Conservation (phyloP, 2,888 invertebrate species). For the Calameuta filiformis region DNA sequence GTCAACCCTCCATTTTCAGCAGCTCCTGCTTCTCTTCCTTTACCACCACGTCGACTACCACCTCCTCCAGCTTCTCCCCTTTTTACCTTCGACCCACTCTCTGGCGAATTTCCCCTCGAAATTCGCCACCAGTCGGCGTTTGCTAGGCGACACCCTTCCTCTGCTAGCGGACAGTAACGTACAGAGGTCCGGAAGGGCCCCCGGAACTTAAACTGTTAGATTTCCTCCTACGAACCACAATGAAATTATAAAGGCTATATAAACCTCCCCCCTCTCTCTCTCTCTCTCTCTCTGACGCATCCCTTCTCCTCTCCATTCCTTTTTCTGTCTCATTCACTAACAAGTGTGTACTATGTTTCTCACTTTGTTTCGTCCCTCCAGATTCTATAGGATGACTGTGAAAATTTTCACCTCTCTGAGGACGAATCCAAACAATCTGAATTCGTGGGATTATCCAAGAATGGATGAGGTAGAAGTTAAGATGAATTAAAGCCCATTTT, state of each 20-base stretch:
- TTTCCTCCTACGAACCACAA: background rate
- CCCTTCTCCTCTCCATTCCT: background rate
- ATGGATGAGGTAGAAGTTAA: too few relatives aligned
- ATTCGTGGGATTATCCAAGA: too few relatives aligned
- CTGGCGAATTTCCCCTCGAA: slow-evolving; percentile 10
- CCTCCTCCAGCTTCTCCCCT: slow-evolving; percentile 1
- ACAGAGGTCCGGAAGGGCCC: background rate
- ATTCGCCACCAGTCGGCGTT: background rate
- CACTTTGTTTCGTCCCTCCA: too few relatives aligned
- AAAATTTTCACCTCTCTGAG: too few relatives aligned
- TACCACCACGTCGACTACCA: slow-evolving; percentile 15
- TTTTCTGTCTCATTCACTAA: background rate
- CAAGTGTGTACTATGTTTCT: too few relatives aligned
- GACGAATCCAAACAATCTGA: too few relatives aligned
- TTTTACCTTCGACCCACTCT: slow-evolving; percentile 11
- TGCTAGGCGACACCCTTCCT: slow-evolving; percentile 15
- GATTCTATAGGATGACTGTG: too few relatives aligned
- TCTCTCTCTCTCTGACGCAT: background rate
- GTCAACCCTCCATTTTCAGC: slow-evolving; percentile 10
- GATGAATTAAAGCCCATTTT: too few relatives aligned
- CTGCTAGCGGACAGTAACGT: background rate
- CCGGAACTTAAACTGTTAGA: slow-evolving; percentile 2
- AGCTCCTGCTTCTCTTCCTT: slow-evolving; percentile 11
- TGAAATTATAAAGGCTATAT: background rate
- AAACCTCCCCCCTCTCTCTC: background rate